Conservation (phyloP, 2,113 vertebrate species). For the Talpa occidentalis region DNA sequence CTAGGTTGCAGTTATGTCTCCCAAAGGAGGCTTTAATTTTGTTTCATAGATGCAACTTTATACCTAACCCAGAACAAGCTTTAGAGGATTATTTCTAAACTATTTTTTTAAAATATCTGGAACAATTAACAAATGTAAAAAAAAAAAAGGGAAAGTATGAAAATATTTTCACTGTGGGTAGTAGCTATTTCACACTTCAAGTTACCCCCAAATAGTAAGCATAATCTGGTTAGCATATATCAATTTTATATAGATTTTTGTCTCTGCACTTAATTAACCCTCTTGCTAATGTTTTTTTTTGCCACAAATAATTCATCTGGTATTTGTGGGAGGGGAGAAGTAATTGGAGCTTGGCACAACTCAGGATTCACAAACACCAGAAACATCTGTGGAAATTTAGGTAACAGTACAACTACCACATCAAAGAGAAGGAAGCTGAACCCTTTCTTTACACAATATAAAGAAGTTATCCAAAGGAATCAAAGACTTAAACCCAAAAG, state of each 20-base stretch:
- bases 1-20: neutral
- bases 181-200: slow-evolving; percentile 33
- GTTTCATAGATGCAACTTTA: neutral
- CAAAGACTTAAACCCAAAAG: neutral
- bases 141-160: neutral
- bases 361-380: neutral
- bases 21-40: neutral
- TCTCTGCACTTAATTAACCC: neutral
- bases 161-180: neutral
- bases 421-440: neutral
- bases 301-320: neutral
- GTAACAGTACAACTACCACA: neutral
- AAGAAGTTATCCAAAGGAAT: slow-evolving; percentile 4
- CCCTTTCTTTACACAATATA: neutral
- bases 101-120: neutral
- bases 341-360: neutral
- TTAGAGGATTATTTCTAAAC: neutral
- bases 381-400: neutral
- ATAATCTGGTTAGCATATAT: neutral
- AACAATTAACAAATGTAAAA: neutral
- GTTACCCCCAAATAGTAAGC: neutral
- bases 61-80: neutral
- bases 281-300: neutral
- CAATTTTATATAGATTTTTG: neutral
- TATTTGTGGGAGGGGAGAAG: neutral